A percentile compares a stretch with the other conserved stretches of the same genome.
These are phyloP conservation scores for Lagopus leucura DNA, from an alignment of 2,113 vertebrate species.

Conservation along the genomic window DNA sequence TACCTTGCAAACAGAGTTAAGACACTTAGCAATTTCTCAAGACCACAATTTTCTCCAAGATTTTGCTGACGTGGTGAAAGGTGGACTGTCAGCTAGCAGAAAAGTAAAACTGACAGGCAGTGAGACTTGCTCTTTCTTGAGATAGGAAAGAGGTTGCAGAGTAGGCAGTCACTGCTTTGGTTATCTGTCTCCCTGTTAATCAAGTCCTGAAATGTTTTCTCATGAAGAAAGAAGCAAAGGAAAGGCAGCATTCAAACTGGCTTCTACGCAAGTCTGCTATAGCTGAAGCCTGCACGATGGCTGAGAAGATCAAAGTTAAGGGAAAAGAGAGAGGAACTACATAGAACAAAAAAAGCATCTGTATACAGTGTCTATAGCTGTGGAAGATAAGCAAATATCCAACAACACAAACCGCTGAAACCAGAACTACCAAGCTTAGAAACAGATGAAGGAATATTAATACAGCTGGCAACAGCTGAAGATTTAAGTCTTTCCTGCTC, in stretches of 20 bases:
- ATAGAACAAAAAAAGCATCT: neutral
- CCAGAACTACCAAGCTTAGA: neutral
- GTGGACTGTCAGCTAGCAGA: neutral
- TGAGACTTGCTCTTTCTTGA: neutral
- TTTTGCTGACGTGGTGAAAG: neutral
- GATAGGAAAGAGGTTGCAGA: neutral
- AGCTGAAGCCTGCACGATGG: neutral
- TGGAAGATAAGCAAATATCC: neutral
- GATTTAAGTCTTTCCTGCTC: neutral
- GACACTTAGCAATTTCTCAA: neutral
- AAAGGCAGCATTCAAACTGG: neutral
- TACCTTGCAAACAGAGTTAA: neutral
- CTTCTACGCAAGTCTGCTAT: neutral
- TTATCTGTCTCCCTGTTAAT: neutral
- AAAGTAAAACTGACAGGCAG: neutral
- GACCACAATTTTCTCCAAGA: neutral
- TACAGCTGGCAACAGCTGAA: neutral
- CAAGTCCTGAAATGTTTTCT: neutral
- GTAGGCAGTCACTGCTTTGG: neutral
- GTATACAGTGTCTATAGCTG: neutral
- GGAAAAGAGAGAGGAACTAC: neutral
- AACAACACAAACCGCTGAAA: neutral
- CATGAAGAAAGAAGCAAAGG: neutral
- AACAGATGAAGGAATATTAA: neutral
- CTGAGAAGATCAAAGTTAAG: neutral